A percentile compares a stretch with the other conserved stretches of the same genome.
Conservation (phyloP, 53 echinoderm and acorn worm species). For the Echinarachnius parma region DNA sequence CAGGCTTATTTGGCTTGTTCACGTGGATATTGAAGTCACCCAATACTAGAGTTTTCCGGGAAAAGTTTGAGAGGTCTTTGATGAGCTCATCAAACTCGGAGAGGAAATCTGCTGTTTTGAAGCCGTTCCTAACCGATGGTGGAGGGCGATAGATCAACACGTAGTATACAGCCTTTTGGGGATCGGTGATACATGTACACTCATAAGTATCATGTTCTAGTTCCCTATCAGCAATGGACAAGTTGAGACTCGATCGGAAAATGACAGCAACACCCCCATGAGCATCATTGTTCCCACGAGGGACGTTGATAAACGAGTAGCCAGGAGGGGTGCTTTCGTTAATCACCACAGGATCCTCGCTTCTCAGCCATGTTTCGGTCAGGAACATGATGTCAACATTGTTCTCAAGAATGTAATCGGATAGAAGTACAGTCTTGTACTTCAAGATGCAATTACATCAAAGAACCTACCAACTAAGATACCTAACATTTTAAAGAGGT, state of each 20-base stretch:
- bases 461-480: slow-evolving; percentile 4
- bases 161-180: neutral
- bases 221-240: neutral
- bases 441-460: slow-evolving; percentile 32
- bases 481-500: too few species aligned
- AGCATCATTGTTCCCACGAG: slow-evolving; percentile 1
- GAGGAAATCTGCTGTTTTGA: slow-evolving; percentile 13
- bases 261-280: slow-evolving; percentile 5
- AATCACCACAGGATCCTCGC: slow-evolving; percentile 35
- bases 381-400: slow-evolving; percentile 46
- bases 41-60: slow-evolving; percentile 1
- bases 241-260: neutral
- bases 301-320: slow-evolving; percentile 24
- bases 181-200: neutral
- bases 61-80: neutral
- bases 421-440: slow-evolving; percentile 26
- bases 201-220: neutral
- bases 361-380: slow-evolving; percentile 45
- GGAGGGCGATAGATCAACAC: slow-evolving; percentile 6
- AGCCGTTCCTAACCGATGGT: neutral
- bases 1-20: too few species aligned
- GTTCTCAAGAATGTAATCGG: slow-evolving; percentile 26
- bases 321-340: slow-evolving; percentile 34
- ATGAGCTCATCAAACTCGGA: slow-evolving; percentile 7
- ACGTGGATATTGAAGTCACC: too few species aligned